Conservation (phyloP, 2,888 invertebrate genomes). For the Petrolisthes manimaculis region DNA sequence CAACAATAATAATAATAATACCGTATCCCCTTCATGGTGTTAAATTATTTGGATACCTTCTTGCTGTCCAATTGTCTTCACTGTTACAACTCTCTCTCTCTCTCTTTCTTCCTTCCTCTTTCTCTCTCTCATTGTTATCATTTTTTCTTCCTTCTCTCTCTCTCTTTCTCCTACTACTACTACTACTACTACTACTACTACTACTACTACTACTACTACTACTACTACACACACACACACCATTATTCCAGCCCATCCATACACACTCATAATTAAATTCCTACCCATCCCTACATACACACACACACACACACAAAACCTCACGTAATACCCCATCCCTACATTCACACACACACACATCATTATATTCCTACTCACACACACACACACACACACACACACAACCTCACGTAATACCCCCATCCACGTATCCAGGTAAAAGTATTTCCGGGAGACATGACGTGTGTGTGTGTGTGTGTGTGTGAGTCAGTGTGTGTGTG, state of each 20-base stretch:
- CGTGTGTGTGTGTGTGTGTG: not conserved
- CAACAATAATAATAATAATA: not conserved
- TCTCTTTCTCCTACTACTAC: too few relatives aligned
- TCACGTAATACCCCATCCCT: not conserved
- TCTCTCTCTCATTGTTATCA: too few relatives aligned
- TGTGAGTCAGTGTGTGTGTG: not conserved
- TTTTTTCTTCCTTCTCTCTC: too few relatives aligned
- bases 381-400: slow-evolving; percentile 19
- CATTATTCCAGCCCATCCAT: not conserved
- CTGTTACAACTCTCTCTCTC: too few relatives aligned
- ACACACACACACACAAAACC: slow-evolving; percentile 31
- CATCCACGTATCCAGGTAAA: not conserved
- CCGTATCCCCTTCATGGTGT: too few relatives aligned
- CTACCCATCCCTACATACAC: not conserved
- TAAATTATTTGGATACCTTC: too few relatives aligned
- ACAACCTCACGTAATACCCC: not conserved
- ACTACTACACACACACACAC: slow-evolving; percentile 2
- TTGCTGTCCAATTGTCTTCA: too few relatives aligned
- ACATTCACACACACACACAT: slow-evolving; percentile 19
- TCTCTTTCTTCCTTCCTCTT: too few relatives aligned
- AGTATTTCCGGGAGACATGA: not conserved
- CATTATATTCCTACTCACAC: not conserved
- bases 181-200: too few relatives aligned
- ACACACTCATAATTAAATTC: not conserved
- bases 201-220: not conserved